Conservation (phyloP, 2,888 invertebrate species). For the Megastigmus dorsalis region DNA sequence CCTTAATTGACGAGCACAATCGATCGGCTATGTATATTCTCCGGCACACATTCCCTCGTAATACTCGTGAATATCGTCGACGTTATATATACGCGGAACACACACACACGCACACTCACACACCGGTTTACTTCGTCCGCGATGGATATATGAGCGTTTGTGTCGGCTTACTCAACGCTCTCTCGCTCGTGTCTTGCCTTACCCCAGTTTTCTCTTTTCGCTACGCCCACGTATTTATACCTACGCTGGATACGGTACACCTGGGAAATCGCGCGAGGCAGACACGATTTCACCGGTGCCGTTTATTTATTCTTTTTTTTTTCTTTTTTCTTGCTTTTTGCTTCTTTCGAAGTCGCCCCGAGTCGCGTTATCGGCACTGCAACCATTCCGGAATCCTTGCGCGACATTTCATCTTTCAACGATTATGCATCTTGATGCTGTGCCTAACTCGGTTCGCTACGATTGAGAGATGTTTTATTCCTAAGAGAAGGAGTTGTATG, state of each 20-base stretch:
- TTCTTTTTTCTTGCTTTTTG: too few species aligned
- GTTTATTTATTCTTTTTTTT: too few species aligned
- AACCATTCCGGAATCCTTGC: too few species aligned
- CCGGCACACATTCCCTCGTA: background rate
- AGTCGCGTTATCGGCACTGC: background rate
- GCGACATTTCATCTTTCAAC: too few species aligned
- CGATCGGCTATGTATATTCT: constrained; percentile 43
- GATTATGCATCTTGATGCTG: too few species aligned
- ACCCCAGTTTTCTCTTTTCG: constrained; percentile 22
- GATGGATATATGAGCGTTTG: background rate
- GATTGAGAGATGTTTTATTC: too few species aligned
- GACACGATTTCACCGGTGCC: too few species aligned
- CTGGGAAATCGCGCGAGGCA: constrained; percentile 19
- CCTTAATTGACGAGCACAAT: constrained; percentile 46
- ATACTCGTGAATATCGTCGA: constrained; percentile 6
- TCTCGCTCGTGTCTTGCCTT: too few species aligned
- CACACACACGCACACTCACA: background rate
- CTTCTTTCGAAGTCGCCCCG: background rate
- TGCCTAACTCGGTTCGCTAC: too few species aligned
- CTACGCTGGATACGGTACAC: background rate
- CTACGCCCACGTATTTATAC: background rate
- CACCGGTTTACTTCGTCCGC: background rate
- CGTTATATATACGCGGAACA: too few species aligned
- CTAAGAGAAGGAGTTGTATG: too few species aligned
- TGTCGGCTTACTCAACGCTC: constrained; percentile 6